A percentile compares a stretch with the other conserved stretches of the same genome.
Evolutionary conservation across 2,797 vertebrate species (phyloP).

Genomic region (Argyrosomus regius): DNA sequence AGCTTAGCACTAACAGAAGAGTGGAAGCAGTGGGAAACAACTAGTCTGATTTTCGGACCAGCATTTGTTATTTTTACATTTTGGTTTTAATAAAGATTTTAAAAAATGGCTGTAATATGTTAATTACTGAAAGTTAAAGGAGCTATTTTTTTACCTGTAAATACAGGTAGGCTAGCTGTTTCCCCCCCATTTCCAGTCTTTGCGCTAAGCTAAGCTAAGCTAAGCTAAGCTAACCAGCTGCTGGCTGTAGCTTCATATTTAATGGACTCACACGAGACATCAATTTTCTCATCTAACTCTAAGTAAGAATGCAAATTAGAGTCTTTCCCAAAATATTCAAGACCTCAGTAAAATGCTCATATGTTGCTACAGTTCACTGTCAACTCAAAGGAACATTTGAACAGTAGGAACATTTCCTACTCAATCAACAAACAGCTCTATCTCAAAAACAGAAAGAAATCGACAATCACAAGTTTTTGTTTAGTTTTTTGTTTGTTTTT

Average conservation of each 20-base stretch:
- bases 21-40: not conserved
- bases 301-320: not conserved
- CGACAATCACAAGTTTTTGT: no score
- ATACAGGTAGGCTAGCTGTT: not conserved
- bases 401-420: no score
- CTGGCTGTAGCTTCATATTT: not conserved
- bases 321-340: not conserved
- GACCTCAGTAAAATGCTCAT: no score
- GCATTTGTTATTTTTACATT: not conserved
- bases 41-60: not conserved
- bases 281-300: not conserved
- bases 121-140: not conserved
- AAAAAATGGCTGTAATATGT: not conserved
- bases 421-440: no score
- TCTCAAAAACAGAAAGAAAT: no score
- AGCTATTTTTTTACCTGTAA: not conserved
- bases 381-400: no score
- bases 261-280: not conserved
- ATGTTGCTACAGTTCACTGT: no score
- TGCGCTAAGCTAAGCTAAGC: not conserved
- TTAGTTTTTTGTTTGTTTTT: no score
- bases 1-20: not conserved
- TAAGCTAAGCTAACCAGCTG: not conserved
- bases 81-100: not conserved
- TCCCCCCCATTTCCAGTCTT: not conserved